Percentiles rank a stretch among this genome's conserved stretches.
Evolutionary conservation across 2,797 vertebrate genomes (phyloP).

Genomic region (Poecile montanus): DNA sequence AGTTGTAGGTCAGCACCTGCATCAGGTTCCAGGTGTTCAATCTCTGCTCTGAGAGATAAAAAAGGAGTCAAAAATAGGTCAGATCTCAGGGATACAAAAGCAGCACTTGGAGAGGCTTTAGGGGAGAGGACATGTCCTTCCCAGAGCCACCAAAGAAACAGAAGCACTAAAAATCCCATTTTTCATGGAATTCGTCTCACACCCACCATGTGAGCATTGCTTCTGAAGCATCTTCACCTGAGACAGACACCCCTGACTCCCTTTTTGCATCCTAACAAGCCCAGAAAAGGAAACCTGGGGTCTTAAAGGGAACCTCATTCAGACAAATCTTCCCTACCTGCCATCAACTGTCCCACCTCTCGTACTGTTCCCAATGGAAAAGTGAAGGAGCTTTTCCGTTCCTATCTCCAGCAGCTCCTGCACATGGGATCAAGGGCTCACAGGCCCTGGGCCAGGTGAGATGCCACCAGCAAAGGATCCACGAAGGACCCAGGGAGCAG

Average conservation of each 20-base stretch:
- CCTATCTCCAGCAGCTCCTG: not conserved
- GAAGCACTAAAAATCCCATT: not conserved
- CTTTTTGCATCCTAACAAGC: not conserved
- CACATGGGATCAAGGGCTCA: accelerated
- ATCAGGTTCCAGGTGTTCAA: accelerated
- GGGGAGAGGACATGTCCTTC: not conserved
- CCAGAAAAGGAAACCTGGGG: not conserved
- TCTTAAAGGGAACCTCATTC: not conserved
- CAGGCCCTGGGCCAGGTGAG: not conserved
- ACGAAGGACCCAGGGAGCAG: not conserved
- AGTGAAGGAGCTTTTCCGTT: not conserved
- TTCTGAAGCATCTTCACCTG: not conserved
- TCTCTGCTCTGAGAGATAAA: not conserved
- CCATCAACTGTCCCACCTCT: not conserved
- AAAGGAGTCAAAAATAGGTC: not conserved
- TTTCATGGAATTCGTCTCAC: not conserved
- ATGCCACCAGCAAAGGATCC: not conserved
- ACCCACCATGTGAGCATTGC: accelerated
- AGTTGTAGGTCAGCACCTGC: not conserved
- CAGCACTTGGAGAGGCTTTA: not conserved
- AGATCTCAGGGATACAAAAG: not conserved
- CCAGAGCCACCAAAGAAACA: not conserved
- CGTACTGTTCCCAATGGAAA: accelerated
- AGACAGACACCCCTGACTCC: not conserved
- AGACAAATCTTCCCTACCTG: not conserved